These are phyloP conservation scores for Diplogasteroides magnus DNA, from an alignment of 1,140 invertebrate species.

Conservation along the genomic window DNA sequence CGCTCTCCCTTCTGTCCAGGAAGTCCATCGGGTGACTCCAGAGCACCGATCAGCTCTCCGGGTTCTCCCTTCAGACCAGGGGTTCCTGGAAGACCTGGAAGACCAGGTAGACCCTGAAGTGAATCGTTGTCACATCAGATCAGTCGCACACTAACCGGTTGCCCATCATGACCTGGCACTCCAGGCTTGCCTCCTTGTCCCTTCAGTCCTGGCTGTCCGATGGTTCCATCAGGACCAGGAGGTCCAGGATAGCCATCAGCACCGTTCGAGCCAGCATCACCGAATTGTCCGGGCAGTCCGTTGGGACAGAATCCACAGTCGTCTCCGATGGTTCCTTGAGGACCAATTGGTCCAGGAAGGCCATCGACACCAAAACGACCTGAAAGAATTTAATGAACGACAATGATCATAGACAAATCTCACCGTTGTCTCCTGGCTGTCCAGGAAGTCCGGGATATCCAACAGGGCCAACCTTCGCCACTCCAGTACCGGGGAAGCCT, in stretches of 20 bases:
- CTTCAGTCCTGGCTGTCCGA: conserved; percentile 24
- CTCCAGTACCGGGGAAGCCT: conserved; percentile 53
- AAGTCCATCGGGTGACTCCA: conserved; percentile 47
- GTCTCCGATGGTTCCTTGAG: conserved; percentile 23
- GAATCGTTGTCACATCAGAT: background rate
- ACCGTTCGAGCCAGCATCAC: conserved; percentile 37
- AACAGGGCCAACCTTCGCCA: conserved; percentile 47
- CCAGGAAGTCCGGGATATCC: conserved; percentile 44
- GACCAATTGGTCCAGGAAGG: conserved; percentile 31
- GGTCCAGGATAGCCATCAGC: conserved; percentile 22
- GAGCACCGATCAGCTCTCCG: conserved; percentile 52
- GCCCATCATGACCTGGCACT: conserved; percentile 26
- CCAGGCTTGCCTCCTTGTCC: conserved; percentile 33
- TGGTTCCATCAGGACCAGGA: conserved; percentile 31
- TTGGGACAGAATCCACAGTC: conserved; percentile 36
- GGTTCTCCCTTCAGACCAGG: conserved; percentile 51
- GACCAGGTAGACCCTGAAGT: conserved; percentile 29
- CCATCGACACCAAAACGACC: conserved; percentile 37
- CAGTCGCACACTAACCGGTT: conserved; percentile 27
- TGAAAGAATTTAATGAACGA: background rate
- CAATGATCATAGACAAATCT: conserved; percentile 19
- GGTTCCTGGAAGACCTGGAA: conserved; percentile 49
- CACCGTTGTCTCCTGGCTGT: conserved; percentile 46
- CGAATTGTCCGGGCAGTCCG: conserved; percentile 37
- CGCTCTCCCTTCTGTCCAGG: conserved; percentile 30